phyloP scores from a whole-genome alignment of 2,888 invertebrate genomes.

The Tachina lurida region DNA sequence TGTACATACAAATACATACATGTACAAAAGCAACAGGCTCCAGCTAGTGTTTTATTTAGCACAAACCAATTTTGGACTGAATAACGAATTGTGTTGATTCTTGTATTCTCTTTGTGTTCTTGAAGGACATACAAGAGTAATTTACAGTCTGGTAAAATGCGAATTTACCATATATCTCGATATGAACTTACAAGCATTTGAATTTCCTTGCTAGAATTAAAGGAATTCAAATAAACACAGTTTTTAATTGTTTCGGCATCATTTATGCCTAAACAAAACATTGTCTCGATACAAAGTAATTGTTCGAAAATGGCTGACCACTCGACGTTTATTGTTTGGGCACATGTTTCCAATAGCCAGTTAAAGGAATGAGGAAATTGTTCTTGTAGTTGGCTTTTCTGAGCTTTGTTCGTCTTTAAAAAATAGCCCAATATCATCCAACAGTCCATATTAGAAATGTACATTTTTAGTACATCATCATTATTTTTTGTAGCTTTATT shows the following conservation, averaged over 20 bases:
- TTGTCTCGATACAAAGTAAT: slow-evolving; percentile 78
- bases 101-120: not conserved
- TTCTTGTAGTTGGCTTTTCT: slow-evolving; percentile 74
- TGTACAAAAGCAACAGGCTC: slow-evolving; percentile 29
- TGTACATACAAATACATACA: not conserved
- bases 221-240: slow-evolving; percentile 74
- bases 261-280: slow-evolving; percentile 79
- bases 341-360: slow-evolving; percentile 82
- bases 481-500: not conserved
- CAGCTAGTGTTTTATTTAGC: not conserved
- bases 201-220: slow-evolving; percentile 76
- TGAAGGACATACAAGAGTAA: not conserved
- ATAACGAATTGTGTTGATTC: slow-evolving; percentile 24
- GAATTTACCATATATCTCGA: slow-evolving; percentile 76
- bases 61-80: slow-evolving; percentile 7
- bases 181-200: slow-evolving; percentile 74
- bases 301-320: slow-evolving; percentile 79
- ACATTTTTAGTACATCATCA: slow-evolving; percentile 67
- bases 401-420: slow-evolving; percentile 63
- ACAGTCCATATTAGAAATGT: slow-evolving; percentile 80
- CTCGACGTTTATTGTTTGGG: slow-evolving; percentile 78
- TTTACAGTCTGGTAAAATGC: not conserved
- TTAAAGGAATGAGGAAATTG: slow-evolving; percentile 79
- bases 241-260: slow-evolving; percentile 75
- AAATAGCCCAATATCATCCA: slow-evolving; percentile 79